Conservation (phyloP, 2,888 invertebrate genomes). For the Pomacea canaliculata region DNA sequence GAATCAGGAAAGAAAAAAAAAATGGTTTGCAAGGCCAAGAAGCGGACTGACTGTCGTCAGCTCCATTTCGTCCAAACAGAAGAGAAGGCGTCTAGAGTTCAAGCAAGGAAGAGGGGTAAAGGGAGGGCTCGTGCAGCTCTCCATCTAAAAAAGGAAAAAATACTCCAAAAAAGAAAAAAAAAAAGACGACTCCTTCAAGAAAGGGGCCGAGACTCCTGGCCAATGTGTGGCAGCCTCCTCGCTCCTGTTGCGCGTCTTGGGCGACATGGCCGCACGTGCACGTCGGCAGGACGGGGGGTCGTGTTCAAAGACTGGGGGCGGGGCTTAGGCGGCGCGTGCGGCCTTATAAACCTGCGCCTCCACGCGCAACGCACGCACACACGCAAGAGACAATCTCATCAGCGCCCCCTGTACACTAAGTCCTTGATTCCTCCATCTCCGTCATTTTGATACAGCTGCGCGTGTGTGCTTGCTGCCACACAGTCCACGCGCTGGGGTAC, state of each 20-base stretch:
- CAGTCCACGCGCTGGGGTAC: not conserved
- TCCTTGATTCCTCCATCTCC: not conserved
- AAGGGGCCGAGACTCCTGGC: conserved; percentile 2
- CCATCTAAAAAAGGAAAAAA: too few species aligned
- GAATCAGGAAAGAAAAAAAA: too few species aligned
- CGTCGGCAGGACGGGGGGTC: conserved; percentile 1
- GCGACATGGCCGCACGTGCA: conserved; percentile 10
- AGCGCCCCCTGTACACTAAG: too few species aligned
- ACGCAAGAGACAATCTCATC: not conserved
- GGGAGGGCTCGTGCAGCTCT: not conserved
- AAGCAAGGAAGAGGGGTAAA: not conserved
- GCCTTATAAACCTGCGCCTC: conserved; percentile 17
- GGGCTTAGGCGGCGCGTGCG: conserved; percentile 23
- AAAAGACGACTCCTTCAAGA: not conserved
- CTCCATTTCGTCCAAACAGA: not conserved
- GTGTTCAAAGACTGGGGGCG: conserved; percentile 14
- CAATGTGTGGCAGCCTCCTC: conserved; percentile 21
- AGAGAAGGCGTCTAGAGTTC: not conserved
- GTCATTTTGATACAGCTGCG: not conserved
- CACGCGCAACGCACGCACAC: conserved; percentile 19
- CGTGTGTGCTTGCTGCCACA: not conserved
- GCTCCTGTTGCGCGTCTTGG: conserved; percentile 15
- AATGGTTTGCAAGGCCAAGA: too few species aligned
- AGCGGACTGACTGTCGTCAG: not conserved
- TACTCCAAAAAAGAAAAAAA: not conserved